Percentiles rank a stretch among this genome's conserved stretches.
These are phyloP conservation scores for Formica aserva DNA, from an alignment of 2,888 invertebrate genomes.

Conservation along the genomic window DNA sequence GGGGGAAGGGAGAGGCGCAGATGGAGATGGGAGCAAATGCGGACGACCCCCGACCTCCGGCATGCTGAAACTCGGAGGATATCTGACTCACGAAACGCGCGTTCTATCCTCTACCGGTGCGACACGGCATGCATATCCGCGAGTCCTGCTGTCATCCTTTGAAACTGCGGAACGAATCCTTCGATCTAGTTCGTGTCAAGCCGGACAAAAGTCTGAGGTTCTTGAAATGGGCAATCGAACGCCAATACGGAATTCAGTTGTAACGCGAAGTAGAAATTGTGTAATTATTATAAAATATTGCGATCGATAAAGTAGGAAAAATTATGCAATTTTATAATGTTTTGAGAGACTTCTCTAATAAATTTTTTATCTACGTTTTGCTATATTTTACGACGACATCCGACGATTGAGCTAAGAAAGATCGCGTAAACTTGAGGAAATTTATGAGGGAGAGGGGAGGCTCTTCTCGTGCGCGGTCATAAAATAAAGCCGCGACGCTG, in stretches of 20 bases:
- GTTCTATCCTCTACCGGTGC: conserved; percentile 74
- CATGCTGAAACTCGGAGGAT: conserved; percentile 83
- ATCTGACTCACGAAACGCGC: conserved; percentile 84
- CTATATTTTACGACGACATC: not conserved
- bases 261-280: not conserved
- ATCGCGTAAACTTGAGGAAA: conserved; percentile 5
- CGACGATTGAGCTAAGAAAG: not conserved
- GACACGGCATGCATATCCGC: conserved; percentile 69
- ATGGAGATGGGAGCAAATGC: conserved; percentile 81
- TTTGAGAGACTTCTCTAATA: not conserved
- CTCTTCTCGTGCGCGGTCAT: not conserved
- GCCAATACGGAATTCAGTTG: not conserved
- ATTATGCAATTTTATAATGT: not conserved
- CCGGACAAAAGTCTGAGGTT: not conserved
- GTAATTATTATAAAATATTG: not conserved
- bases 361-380: not conserved
- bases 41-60: conserved; percentile 82
- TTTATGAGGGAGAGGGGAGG: not conserved
- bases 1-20: conserved; percentile 66
- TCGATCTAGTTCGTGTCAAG: not conserved
- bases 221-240: not conserved
- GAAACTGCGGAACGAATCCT: not conserved
- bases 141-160: conserved; percentile 17
- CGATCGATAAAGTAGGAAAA: not conserved
- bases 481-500: conserved; percentile 47